phyloP scores from a whole-genome alignment of 1,140 invertebrate species.

The Pogonomyrmex barbatus region DNA sequence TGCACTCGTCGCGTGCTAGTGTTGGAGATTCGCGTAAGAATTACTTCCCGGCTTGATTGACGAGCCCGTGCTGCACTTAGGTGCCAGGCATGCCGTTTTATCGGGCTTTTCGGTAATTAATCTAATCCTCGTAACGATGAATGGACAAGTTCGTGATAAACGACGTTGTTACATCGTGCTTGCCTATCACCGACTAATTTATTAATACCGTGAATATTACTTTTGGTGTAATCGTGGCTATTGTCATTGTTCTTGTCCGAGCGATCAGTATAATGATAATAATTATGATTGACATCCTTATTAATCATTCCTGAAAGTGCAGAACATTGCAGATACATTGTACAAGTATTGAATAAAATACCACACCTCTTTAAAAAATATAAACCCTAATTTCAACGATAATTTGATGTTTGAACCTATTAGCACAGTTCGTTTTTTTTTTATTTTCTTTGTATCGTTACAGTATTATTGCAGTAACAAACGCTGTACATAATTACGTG shows the following conservation, averaged over 20 bases:
- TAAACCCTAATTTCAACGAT: not conserved
- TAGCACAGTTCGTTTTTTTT: not conserved
- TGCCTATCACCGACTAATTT: constrained; percentile 60
- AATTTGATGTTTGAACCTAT: not conserved
- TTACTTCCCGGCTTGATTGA: constrained; percentile 61
- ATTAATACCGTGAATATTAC: constrained; percentile 62
- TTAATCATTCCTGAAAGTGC: constrained; percentile 33
- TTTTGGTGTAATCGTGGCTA: constrained; percentile 48
- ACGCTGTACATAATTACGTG: not conserved
- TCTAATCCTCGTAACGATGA: constrained; percentile 58
- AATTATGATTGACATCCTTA: constrained; percentile 62
- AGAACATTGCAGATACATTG: not conserved
- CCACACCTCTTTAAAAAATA: not conserved
- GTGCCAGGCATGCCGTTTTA: constrained; percentile 50
- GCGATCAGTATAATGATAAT: constrained; percentile 40
- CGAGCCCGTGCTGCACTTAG: constrained; percentile 56
- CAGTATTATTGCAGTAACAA: not conserved
- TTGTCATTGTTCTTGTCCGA: constrained; percentile 51
- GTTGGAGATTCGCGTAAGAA: constrained; percentile 43
- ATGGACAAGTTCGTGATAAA: constrained; percentile 63
- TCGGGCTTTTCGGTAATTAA: constrained; percentile 61
- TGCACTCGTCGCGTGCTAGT: constrained; percentile 5
- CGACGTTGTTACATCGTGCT: constrained; percentile 61
- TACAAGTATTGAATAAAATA: not conserved
- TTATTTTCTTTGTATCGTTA: not conserved